Evolutionary conservation across 2,888 invertebrate species (phyloP).

Genomic region (Lithophane leautieri): DNA sequence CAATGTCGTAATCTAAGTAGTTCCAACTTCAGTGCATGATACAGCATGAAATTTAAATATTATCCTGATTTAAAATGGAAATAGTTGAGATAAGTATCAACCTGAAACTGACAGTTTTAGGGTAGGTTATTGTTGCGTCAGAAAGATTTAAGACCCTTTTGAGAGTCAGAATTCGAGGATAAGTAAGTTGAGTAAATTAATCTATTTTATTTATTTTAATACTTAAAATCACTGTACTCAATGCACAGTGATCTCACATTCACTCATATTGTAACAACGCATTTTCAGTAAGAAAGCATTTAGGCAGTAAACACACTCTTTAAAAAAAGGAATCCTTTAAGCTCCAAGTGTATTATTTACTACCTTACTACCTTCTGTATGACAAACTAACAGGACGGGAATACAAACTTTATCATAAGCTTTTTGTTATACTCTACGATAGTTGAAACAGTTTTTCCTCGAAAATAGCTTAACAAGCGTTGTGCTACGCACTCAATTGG

Average conservation of each 20-base stretch:
- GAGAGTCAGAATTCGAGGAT: background rate
- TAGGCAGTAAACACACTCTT: background rate
- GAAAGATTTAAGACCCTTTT: background rate
- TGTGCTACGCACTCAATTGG: conserved; percentile 57
- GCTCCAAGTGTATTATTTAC: background rate
- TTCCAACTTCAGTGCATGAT: background rate
- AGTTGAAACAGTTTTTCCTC: background rate
- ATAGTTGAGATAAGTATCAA: background rate
- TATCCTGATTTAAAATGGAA: background rate
- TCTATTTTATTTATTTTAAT: background rate
- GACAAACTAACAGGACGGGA: conserved; percentile 1
- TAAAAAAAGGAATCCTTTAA: background rate
- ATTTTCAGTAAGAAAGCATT: no score
- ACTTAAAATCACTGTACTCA: background rate
- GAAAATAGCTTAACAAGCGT: conserved; percentile 37
- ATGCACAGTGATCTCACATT: no score
- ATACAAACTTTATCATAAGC: background rate
- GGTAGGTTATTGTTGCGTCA: background rate
- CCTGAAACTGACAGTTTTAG: background rate
- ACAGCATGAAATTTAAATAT: background rate
- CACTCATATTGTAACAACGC: background rate
- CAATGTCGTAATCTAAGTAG: conserved; percentile 8
- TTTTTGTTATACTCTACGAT: conserved; percentile 13
- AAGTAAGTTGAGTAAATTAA: background rate
- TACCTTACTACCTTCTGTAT: conserved; percentile 8